phyloP scores from a whole-genome alignment of 2,888 invertebrate species.

The Ommatoiulus sabulosus region DNA sequence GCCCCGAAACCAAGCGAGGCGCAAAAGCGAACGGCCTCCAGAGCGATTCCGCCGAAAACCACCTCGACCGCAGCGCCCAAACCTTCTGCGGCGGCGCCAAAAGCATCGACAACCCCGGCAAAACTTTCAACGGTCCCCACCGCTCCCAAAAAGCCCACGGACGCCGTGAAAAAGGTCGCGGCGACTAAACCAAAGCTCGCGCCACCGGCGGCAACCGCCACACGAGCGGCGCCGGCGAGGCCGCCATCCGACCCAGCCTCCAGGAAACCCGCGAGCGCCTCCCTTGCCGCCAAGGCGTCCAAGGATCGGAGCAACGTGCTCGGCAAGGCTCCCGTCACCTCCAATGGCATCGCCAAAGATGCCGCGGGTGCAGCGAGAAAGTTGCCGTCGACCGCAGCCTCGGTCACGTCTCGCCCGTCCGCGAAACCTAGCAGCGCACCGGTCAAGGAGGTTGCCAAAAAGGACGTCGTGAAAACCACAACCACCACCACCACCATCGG shows the following conservation, averaged over 20 bases:
- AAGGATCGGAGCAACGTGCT: constrained; percentile 21
- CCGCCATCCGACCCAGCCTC: not conserved
- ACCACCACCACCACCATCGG: constrained; percentile 46
- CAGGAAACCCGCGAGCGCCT: not conserved
- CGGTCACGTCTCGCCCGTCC: constrained; percentile 61
- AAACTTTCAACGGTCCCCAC: constrained; percentile 38
- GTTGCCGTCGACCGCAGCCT: constrained; percentile 26
- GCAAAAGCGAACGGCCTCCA: constrained; percentile 37
- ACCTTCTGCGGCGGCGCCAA: constrained; percentile 54
- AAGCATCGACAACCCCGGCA: constrained; percentile 54
- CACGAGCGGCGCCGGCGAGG: not conserved
- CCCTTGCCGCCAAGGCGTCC: constrained; percentile 1
- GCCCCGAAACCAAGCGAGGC: constrained; percentile 15
- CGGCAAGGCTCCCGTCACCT: constrained; percentile 64
- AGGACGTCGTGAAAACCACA: constrained; percentile 58
- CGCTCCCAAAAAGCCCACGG: constrained; percentile 25
- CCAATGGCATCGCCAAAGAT: constrained; percentile 61
- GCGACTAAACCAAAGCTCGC: constrained; percentile 58
- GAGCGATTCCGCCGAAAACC: constrained; percentile 59
- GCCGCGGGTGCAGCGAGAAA: constrained; percentile 61
- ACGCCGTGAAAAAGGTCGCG: constrained; percentile 52
- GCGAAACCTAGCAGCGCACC: constrained; percentile 59
- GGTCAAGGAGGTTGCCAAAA: constrained; percentile 57
- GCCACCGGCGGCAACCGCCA: constrained; percentile 45
- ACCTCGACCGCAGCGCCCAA: constrained; percentile 62